Conservation (phyloP, 2,888 invertebrate species). For the Drosophila anceps region DNA sequence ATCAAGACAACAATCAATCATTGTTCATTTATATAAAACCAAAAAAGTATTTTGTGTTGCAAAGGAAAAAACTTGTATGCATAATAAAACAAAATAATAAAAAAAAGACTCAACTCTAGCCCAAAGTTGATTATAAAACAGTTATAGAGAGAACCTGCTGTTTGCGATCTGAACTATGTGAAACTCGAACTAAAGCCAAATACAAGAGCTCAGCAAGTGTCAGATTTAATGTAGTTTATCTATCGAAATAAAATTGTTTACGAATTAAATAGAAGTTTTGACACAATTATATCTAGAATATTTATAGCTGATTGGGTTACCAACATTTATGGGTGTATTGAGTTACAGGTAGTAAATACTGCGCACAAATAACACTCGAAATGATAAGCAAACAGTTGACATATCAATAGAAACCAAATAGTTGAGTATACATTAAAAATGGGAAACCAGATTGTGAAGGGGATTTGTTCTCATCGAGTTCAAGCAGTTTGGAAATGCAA, state of each 20-base stretch:
- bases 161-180: too few species aligned
- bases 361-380: neutral
- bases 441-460: neutral
- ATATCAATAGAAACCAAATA: slow-evolving; percentile 2
- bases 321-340: neutral
- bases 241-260: neutral
- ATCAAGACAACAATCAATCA: slow-evolving; percentile 45
- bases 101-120: neutral
- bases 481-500: neutral
- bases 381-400: neutral
- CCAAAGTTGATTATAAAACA: neutral
- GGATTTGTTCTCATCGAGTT: neutral
- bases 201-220: neutral
- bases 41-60: neutral
- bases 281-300: neutral
- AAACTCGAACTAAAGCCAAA: too few species aligned
- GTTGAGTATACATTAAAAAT: neutral
- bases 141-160: neutral
- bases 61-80: neutral
- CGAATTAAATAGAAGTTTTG: neutral
- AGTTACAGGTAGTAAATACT: slow-evolving; percentile 8
- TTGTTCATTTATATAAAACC: neutral
- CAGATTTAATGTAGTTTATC: neutral
- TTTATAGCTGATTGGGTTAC: neutral
- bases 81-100: slow-evolving; percentile 4